Conservation (phyloP, 2,113 vertebrate genomes). For the Chamaetylas fuelleborni region DNA sequence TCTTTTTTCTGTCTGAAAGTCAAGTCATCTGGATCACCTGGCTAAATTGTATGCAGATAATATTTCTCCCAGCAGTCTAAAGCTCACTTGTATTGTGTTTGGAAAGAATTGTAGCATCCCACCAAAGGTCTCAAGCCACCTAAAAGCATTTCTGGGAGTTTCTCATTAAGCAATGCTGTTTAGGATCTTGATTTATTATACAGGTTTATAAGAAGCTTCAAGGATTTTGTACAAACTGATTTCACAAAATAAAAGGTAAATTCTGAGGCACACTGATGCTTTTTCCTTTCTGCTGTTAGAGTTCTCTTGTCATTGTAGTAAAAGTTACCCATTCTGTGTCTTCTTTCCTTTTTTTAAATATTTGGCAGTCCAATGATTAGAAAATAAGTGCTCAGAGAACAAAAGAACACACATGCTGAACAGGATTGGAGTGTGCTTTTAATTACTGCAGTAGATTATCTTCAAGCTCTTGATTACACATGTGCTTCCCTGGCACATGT, state of each 20-base stretch:
- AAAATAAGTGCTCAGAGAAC: conserved; percentile 27
- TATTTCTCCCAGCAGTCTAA: background rate
- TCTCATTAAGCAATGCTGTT: background rate
- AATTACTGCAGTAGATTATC: conserved; percentile 47
- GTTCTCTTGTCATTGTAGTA: background rate
- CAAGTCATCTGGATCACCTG: background rate
- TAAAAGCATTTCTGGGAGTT: background rate
- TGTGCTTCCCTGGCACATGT: background rate
- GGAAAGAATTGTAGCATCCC: background rate
- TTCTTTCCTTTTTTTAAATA: background rate
- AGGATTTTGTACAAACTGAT: background rate
- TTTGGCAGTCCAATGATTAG: background rate
- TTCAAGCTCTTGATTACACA: conserved; percentile 4
- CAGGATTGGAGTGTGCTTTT: conserved; percentile 22
- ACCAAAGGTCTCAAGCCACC: background rate
- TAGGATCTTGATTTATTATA: background rate
- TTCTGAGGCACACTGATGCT: background rate
- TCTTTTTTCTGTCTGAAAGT: background rate
- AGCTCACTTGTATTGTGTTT: background rate
- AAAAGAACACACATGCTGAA: background rate
- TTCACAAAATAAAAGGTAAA: background rate
- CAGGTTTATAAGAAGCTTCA: background rate
- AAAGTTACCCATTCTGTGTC: background rate
- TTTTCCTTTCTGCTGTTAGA: background rate
- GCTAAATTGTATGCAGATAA: background rate